Evolutionary conservation across 2,113 vertebrate genomes (phyloP).

Genomic region (Chascanopsetta lugubris): DNA sequence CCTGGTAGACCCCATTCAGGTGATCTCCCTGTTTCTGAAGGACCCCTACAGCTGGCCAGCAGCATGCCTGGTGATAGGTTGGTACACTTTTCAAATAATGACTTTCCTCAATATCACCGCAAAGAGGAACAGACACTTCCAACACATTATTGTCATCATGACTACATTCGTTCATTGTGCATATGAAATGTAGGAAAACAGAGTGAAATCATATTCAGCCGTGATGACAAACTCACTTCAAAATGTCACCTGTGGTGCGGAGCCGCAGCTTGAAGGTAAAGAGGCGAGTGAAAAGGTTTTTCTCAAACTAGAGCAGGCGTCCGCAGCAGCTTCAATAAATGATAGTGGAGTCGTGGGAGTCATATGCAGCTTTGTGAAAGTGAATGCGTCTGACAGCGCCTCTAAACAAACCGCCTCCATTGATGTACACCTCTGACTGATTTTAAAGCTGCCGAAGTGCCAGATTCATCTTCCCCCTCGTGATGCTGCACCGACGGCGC

Average conservation of each 20-base stretch:
- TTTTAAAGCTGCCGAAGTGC: background rate
- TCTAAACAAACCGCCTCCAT: background rate
- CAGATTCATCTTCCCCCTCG: background rate
- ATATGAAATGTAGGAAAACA: too few species aligned
- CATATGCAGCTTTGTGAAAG: conserved; percentile 1
- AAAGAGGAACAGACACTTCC: background rate
- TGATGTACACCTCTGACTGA: background rate
- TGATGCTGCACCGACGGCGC: background rate
- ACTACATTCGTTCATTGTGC: background rate
- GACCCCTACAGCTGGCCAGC: conserved; percentile 92
- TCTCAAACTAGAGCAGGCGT: background rate
- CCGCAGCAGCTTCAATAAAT: background rate
- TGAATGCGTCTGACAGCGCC: background rate
- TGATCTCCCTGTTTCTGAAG: conserved; percentile 88
- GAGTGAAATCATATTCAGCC: background rate
- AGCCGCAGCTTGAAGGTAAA: background rate
- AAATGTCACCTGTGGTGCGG: background rate
- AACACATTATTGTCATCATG: background rate
- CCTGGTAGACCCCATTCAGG: conserved; percentile 90
- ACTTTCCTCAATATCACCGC: background rate
- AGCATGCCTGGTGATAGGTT: conserved; percentile 87
- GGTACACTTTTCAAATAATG: conserved; percentile 56
- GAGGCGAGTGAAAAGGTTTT: background rate
- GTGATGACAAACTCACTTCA: background rate
- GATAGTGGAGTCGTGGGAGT: background rate